Evolutionary conservation across 1,140 invertebrate genomes (phyloP).

Genomic region (Sinella curviseta): DNA sequence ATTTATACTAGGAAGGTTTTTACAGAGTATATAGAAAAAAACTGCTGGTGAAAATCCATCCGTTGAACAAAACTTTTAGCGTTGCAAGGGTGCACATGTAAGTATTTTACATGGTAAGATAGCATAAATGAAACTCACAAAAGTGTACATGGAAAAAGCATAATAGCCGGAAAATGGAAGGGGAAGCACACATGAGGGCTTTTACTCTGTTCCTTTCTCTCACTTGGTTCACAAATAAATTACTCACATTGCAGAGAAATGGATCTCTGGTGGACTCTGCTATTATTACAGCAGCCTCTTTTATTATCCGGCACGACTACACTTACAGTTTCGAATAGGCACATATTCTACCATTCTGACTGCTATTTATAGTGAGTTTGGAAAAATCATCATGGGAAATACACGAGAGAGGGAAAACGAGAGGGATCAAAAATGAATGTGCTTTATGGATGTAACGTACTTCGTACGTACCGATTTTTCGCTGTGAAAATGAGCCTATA

Average conservation of each 20-base stretch:
- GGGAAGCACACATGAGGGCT: conserved; percentile 22
- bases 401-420: background rate
- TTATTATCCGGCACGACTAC: background rate
- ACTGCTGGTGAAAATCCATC: no score
- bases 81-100: no score
- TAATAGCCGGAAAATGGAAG: conserved; percentile 17
- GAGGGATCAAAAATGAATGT: background rate
- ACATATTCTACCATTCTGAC: background rate
- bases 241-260: conserved; percentile 17
- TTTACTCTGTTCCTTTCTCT: background rate
- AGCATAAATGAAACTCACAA: no score
- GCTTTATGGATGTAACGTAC: background rate
- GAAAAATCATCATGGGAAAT: conserved; percentile 10
- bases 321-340: background rate
- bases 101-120: no score
- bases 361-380: background rate
- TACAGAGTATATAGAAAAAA: no score
- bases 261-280: background rate
- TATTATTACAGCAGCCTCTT: background rate
- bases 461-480: background rate
- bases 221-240: background rate
- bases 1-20: no score
- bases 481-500: no score
- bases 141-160: background rate
- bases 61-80: no score